Evolutionary conservation across 1,140 invertebrate species (phyloP), one percentile per base, ranked within the genome.

Genomic region (Pogonus chalceus): DNA sequence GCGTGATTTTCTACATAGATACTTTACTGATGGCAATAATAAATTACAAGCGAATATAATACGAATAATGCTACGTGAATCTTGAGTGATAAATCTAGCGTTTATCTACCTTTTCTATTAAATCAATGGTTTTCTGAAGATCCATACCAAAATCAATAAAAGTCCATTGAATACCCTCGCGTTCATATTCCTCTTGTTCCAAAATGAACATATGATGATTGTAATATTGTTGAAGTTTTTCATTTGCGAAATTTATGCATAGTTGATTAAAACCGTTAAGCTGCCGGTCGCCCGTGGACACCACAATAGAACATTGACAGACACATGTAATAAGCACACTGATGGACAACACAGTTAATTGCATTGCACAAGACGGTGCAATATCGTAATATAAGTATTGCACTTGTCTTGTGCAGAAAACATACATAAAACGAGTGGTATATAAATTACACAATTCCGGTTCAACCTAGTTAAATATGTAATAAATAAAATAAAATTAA

Each of bases 121-220:
- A 77, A 69, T 93, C 86, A 75, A 96, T 96, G 71, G 90, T 93
- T 62, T 84, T 78, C 74, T 91, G 86, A 59, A 95, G 82, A 75
- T 95, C 91, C 82, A 95, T 85, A 76, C 89, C 91, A 72, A 95
- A 96, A 82, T 95, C 90, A 69, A 95, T 93, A 76, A 94, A 95
- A 56, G 79, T 83, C 91, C 91, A 95, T 60, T 77, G 72, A 68
- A 95, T 92, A 63, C 87, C 85, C 75, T 95, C 89, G 65, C 85
- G 79, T 75, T 93, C 89, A 76, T 95, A 95, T 69, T 95, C 90
- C 73, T 95, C 91, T 82, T 96, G 92, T 76, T 96, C 92, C 66
- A 96, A 79, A 58, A 96, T 86, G 76, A 96, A 96, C 92, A 95
- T 95, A 78, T 92, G 88, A 74, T 95, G 90, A 76, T 95, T 96